Evolutionary conservation across 2,888 invertebrate genomes (phyloP).

Genomic region (Limenitis camilla): DNA sequence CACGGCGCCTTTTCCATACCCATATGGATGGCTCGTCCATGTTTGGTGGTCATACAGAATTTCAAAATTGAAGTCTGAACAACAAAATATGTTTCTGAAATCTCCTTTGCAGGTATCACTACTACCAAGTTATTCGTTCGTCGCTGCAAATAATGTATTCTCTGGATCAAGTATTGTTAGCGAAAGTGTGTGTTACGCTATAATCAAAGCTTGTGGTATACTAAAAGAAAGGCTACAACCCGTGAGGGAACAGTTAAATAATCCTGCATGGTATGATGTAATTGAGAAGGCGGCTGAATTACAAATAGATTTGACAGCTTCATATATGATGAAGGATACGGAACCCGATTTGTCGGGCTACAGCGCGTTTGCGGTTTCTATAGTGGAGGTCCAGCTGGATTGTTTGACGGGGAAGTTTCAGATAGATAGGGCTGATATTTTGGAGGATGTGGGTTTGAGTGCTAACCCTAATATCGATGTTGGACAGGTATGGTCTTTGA

Average conservation of each 20-base stretch:
- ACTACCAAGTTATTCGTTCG: constrained; percentile 74
- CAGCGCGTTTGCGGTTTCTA: constrained; percentile 73
- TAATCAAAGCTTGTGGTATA: constrained; percentile 76
- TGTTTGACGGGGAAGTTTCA: constrained; percentile 80
- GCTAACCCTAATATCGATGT: constrained; percentile 79
- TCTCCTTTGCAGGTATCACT: constrained; percentile 59
- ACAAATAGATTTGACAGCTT: constrained; percentile 75
- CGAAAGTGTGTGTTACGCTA: constrained; percentile 74
- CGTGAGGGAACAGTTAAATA: constrained; percentile 57
- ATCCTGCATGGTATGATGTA: constrained; percentile 75
- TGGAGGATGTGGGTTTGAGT: constrained; percentile 81
- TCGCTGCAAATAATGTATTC: constrained; percentile 75
- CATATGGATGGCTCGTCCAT: too few relatives aligned
- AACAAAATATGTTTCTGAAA: too few relatives aligned
- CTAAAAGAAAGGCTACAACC: constrained; percentile 74
- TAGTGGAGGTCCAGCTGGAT: constrained; percentile 80
- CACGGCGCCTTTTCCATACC: too few relatives aligned
- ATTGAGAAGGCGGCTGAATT: constrained; percentile 68
- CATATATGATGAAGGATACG: constrained; percentile 73
- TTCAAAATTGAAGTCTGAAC: too few relatives aligned
- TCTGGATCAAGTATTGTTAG: constrained; percentile 81
- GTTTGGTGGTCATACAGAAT: too few relatives aligned
- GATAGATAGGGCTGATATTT: constrained; percentile 75
- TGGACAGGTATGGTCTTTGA: constrained; percentile 69
- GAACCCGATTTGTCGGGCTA: constrained; percentile 70